Percentiles rank a stretch among this genome's conserved stretches.
Evolutionary conservation across 2,888 invertebrate species (phyloP).

Genomic region (Pammene fasciana): DNA sequence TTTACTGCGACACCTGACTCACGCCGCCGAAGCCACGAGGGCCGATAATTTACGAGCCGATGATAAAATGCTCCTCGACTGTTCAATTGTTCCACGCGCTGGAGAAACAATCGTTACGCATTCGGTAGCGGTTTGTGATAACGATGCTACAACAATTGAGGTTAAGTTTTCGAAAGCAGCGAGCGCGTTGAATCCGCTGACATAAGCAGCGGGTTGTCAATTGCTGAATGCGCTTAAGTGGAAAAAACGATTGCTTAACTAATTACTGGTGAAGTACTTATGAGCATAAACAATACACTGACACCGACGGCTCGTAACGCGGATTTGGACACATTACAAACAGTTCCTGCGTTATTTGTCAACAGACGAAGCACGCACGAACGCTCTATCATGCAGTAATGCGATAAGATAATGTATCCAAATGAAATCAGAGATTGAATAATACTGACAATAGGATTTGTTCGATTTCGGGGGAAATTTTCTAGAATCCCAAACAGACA

Average conservation of each 20-base stretch:
- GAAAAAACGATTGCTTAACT: conserved; percentile 73
- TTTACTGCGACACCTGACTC: conserved; percentile 75
- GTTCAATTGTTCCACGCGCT: conserved; percentile 54
- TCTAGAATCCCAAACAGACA: background rate
- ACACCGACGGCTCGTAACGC: conserved; percentile 57
- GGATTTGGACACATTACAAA: conserved; percentile 60
- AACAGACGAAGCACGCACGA: conserved; percentile 35
- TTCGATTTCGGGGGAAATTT: conserved; percentile 17
- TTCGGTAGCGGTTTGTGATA: conserved; percentile 55
- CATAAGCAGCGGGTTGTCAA: conserved; percentile 55
- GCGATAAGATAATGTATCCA: conserved; percentile 37
- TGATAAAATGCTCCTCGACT: conserved; percentile 48
- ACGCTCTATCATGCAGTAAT: conserved; percentile 27
- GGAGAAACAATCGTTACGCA: conserved; percentile 49
- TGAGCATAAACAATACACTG: conserved; percentile 69
- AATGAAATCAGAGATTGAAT: conserved; percentile 39
- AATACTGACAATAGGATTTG: conserved; percentile 23
- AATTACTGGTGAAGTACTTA: conserved; percentile 59
- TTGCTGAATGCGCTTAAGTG: conserved; percentile 67
- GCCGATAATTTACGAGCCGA: conserved; percentile 53
- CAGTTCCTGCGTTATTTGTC: conserved; percentile 47
- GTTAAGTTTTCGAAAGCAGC: conserved; percentile 58
- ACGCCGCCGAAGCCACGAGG: conserved; percentile 59
- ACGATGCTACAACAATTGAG: conserved; percentile 45
- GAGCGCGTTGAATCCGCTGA: conserved; percentile 62